Base-by-base conservation (phyloP, 2,113 vertebrate genomes). In the Stigmatopora argus region DNA sequence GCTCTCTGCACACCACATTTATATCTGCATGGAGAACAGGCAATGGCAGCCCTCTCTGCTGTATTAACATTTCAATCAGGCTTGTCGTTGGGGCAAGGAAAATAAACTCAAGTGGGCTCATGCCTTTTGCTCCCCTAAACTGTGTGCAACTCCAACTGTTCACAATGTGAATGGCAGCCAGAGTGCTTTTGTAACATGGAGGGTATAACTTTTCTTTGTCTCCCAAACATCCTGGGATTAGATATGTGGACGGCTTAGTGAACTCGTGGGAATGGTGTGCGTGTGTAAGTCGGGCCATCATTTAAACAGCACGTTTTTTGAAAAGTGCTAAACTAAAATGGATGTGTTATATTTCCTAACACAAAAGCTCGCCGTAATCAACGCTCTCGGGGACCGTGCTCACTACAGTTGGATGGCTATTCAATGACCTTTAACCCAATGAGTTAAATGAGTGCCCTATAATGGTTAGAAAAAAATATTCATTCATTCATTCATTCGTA, bases 41-140 rank as follows among this genome's bases (percentile, higher is more conserved):
- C 67, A 67, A 64, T 65, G 72, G 66, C 72, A 65, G 73, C 61
- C 64, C 74, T 68, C 67, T 38, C 31, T 64, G 17, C 70, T 65
- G 48, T 80, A 86, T 89, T 89, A 86, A 85, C 85, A 86, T 88
- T 87, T 87, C 83, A 84, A 87, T 88, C 81, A 80, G 67, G 65
- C 82, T 70, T 82, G 85, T 66, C 69, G 75, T 62, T 80, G 46
- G 1, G 48, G 80, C 74, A 73, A 77, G 75, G 79, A 78, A 82
- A 82, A 86, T 85, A 80, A 80, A 85, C 74, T 85, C 65, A 70
- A 86, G 86, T 73, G 72, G 78, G 70, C 80, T 82, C 13, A 13
- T 83, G 83, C 78, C 79, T 83, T 83, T 82, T 83, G 73, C 78
- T 79, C 70, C 74, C 23, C 51, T 70, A 79, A 82, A 86, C 81